Base-by-base conservation (phyloP, 2,113 vertebrate species). In the Carlito syrichta region DNA sequence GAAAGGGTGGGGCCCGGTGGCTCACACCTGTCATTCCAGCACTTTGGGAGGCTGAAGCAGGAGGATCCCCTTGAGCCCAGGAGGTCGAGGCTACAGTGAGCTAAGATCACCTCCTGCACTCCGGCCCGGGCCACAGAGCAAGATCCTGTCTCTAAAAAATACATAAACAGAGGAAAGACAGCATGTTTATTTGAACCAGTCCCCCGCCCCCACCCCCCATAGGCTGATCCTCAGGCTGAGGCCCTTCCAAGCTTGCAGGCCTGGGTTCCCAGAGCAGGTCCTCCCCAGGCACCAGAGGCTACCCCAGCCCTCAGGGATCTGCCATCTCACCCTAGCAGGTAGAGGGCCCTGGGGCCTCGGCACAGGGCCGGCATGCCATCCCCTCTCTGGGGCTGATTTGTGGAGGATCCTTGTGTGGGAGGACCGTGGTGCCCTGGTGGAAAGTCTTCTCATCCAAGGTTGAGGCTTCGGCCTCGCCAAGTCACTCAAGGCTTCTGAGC, bases 371-470 rank as follows among this genome's bases (percentile, higher is more conserved):
- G 66, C 35, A 6, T 5, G 6, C 58, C 66, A 11, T 2, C 14
- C 23, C 25, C 69, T 23, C 76, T 60, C 68, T 38, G 25, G 22
- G 7, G 86, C 11, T 2, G 16, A 25, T n/a, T 30, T 2, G 1
- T 23, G 0, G 0, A 45, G 60, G 69, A 78, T 14, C 3, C 71
- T 19, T 6, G 13, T 25, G 12, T 3, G 23, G 58, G 60, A 32
- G 27, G 32, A 11, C 6, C 16, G 0, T 3, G 9, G 14, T 27
- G 6, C 58, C 38, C 22, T 50, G 58, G 38, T 13, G 17, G 52
- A 7, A 6, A 79, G 54, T 56, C 43, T 43, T 81, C 58, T 0
- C 0, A 40, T 22, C 19, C 56, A 45, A 14, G n/a, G 27, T 48
- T 25, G 13, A 86, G 79, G 38, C 35, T 45, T 17, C 9, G 14